Conservation (phyloP, 2,888 invertebrate genomes). For the Dexiosoma caninum region DNA sequence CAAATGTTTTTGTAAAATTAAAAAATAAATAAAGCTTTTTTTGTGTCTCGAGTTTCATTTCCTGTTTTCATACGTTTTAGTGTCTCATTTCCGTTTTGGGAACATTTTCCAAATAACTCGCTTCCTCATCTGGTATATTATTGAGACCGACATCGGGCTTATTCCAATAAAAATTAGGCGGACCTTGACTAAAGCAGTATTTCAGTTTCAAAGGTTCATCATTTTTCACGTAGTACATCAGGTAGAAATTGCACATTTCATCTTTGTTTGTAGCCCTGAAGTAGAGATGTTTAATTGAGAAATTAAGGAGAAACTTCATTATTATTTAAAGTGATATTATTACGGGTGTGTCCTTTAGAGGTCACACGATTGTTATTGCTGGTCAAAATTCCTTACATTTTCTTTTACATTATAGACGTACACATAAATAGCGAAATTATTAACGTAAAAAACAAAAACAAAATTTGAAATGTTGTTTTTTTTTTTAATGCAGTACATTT, state of each 20-base stretch:
- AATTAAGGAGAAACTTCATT: no score
- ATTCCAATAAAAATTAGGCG: constrained; percentile 91
- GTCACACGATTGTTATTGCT: no score
- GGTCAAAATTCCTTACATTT: no score
- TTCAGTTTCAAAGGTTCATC: constrained; percentile 86
- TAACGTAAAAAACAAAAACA: no score
- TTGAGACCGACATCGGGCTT: constrained; percentile 82
- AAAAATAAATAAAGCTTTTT: constrained; percentile 60
- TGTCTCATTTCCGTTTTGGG: neutral
- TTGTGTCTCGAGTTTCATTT: constrained; percentile 45
- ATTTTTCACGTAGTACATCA: constrained; percentile 94
- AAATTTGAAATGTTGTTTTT: no score
- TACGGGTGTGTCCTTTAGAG: no score
- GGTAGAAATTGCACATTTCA: constrained; percentile 97
- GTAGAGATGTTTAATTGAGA: no score
- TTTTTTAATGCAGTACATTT: no score
- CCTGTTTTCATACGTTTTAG: neutral
- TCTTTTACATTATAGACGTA: no score
- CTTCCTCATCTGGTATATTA: constrained; percentile 87
- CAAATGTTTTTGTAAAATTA: constrained; percentile 59
- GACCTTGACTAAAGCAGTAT: constrained; percentile 90
- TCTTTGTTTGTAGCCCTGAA: constrained; percentile 88
- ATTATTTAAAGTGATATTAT: no score
- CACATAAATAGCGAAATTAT: no score
- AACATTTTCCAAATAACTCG: constrained; percentile 78